Evolutionary conservation across 2,888 invertebrate genomes (phyloP), one percentile per base, ranked within the genome.

Genomic region (Lasioglossum lativentre): DNA sequence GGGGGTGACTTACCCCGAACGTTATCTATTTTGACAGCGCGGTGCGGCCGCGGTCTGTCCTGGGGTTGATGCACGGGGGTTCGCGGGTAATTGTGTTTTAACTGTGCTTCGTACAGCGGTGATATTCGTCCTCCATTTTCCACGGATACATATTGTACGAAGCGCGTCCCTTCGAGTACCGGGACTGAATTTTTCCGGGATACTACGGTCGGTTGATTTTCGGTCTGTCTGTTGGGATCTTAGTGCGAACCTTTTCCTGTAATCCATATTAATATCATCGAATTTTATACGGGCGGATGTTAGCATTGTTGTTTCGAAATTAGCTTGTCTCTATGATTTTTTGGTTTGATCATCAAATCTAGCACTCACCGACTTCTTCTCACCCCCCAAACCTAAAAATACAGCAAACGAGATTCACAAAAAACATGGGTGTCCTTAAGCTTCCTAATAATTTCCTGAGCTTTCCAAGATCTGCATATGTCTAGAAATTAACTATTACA

Each of bases 11-110:
- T 94, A 94, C 91, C 92, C 92, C 90, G 92, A 92, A 91, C 95
- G 94, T 94, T 95, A 95, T 95, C 95, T 94, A 95, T 95, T 95
- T 95, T 94, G 94, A 95, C 95, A 95, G 94, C 93, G 93, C 92
- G 94, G 93, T 93, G 91, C 94, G 93, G 90, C 92, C 92, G 94
- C 91, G 95, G 94, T 94, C 93, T 94, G 94, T 93, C 91, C 90
- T 89, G 91, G 89, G 88, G 90, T 85, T 77, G 84, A 77, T 68
- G 87, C 81, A 86, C 86, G 85, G 90, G 90, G 87, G 87, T 78
- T 86, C 88, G 86, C 82, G 89, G 90, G 90, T 95, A 94, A 95
- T 94, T 94, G 92, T 92, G 88, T 93, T 94, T 94, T 93, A 94
- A 94, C 92, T 92, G 90, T 85, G 76, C 83, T 40, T 71, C 75